Percentiles rank a stretch among this genome's conserved stretches.
Conservation (phyloP, 92 coral and sea anemone species). For the Heteractis magnifica region DNA sequence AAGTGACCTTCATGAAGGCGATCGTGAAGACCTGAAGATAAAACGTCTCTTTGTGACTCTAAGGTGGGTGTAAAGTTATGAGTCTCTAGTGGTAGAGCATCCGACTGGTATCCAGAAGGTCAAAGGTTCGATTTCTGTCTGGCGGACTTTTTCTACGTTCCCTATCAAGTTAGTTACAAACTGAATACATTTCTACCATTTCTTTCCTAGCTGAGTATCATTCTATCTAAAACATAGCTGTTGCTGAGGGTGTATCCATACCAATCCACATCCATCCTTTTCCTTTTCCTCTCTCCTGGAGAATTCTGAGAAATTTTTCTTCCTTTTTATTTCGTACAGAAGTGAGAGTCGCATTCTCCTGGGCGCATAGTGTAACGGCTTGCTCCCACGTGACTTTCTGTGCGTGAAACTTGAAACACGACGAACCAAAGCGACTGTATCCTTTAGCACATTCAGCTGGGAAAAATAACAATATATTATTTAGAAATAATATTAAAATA, state of each 20-base stretch:
- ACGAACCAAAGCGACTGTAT: constrained; percentile 62
- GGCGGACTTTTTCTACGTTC: too few relatives aligned
- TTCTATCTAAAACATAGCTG: too few relatives aligned
- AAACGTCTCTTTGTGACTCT: not conserved
- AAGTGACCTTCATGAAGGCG: constrained; percentile 65
- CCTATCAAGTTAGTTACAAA: too few relatives aligned
- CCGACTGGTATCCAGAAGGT: too few relatives aligned
- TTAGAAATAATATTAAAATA: too few relatives aligned
- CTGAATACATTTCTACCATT: too few relatives aligned
- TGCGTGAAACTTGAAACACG: constrained; percentile 74
- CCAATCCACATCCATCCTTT: constrained; percentile 78
- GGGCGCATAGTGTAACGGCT: constrained; percentile 65
- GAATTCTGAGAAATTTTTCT: constrained; percentile 64
- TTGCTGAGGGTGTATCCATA: not conserved
- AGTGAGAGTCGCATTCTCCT: constrained; percentile 71
- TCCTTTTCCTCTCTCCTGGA: constrained; percentile 54
- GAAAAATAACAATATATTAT: not conserved
- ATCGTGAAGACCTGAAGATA: constrained; percentile 62
- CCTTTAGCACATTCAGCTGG: constrained; percentile 74
- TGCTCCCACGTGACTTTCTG: constrained; percentile 76
- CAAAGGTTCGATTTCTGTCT: too few relatives aligned
- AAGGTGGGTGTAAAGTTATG: too few relatives aligned
- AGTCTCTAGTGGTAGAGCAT: too few relatives aligned
- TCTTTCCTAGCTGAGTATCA: too few relatives aligned
- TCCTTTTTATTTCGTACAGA: constrained; percentile 70